Conservation (phyloP, 2,113 vertebrate genomes). For the Hippopotamus amphibius region DNA sequence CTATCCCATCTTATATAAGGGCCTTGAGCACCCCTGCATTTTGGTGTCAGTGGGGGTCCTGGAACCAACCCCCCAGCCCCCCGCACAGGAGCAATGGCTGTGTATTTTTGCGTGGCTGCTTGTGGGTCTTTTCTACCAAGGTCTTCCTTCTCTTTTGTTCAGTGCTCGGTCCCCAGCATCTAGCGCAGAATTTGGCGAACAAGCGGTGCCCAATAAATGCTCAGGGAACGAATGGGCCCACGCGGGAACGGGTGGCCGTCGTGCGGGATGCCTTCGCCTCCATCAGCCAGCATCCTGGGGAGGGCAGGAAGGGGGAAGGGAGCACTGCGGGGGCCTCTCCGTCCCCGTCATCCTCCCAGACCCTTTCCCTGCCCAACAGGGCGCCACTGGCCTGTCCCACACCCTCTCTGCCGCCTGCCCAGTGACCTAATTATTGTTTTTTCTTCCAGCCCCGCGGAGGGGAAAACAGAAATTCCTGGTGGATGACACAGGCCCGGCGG, state of each 20-base stretch:
- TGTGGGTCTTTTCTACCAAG: neutral
- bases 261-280: neutral
- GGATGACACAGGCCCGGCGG: conserved; percentile 81
- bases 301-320: conserved; percentile 1
- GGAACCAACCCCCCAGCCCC: neutral
- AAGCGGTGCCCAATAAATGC: neutral
- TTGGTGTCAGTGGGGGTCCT: neutral
- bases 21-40: neutral
- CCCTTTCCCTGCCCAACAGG: conserved; percentile 78
- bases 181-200: neutral
- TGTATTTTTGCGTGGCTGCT: neutral
- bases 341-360: conserved; percentile 15
- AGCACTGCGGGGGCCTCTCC: neutral
- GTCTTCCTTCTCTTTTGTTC: neutral
- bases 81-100: too few relatives aligned
- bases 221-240: neutral
- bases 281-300: neutral
- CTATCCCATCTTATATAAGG: neutral
- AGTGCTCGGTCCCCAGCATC: neutral
- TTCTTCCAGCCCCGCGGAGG: conserved; percentile 82
- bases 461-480: conserved; percentile 82
- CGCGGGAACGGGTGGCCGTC: neutral
- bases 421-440: conserved; percentile 86
- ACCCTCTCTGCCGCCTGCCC: conserved; percentile 84
- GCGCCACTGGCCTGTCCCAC: conserved; percentile 83